These are phyloP conservation scores for Drosophila tripunctata DNA, from an alignment of 2,888 invertebrate species.

Conservation along the genomic window DNA sequence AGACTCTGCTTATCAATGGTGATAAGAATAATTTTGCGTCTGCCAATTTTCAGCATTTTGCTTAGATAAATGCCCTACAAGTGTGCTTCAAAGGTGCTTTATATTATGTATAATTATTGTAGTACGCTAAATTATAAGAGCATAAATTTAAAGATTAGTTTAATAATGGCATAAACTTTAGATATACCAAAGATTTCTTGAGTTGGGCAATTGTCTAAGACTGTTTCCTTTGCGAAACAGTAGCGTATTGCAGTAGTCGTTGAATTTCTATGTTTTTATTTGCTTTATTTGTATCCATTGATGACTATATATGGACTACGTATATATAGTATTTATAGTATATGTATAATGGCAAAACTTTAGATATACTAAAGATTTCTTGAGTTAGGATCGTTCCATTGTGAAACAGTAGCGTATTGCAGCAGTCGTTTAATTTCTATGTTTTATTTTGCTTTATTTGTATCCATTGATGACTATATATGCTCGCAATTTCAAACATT, in stretches of 20 bases:
- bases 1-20: conserved; percentile 23
- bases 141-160: too few relatives aligned
- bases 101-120: neutral
- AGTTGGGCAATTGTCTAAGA: too few relatives aligned
- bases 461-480: conserved; percentile 21
- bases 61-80: conserved; percentile 14
- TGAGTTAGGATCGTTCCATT: too few relatives aligned
- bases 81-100: neutral
- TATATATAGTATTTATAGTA: conserved; percentile 42
- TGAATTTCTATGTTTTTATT: neutral
- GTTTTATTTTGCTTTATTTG: neutral
- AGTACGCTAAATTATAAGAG: too few relatives aligned
- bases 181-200: too few relatives aligned
- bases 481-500: conserved; percentile 23
- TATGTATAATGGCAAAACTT: too few relatives aligned
- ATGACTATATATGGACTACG: conserved; percentile 20
- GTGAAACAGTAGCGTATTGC: neutral
- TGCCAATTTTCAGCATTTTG: conserved; percentile 2
- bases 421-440: neutral
- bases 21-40: conserved; percentile 38
- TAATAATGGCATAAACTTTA: too few relatives aligned
- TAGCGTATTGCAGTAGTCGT: neutral
- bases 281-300: conserved; percentile 7
- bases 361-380: too few relatives aligned
- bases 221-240: neutral